Evolutionary conservation across 2,888 invertebrate species (phyloP).

Genomic region (Heliconius ethilla): DNA sequence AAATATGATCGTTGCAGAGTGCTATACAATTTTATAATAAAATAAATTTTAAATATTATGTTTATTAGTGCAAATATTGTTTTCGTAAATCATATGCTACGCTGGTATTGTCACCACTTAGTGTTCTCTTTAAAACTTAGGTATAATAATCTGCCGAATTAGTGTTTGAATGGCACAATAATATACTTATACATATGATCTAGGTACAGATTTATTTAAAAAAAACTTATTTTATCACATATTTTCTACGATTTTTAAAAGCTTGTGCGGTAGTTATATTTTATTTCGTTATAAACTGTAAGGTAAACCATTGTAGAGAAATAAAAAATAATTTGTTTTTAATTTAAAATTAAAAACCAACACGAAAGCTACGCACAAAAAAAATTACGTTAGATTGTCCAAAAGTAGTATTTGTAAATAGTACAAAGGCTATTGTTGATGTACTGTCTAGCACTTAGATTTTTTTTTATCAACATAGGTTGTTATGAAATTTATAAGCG

Average conservation of each 20-base stretch:
- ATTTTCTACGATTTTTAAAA: constrained; percentile 12
- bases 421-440: constrained; percentile 27
- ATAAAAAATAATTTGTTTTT: neutral
- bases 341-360: constrained; percentile 3
- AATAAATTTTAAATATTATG: neutral
- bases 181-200: constrained; percentile 48
- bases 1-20: constrained; percentile 3
- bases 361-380: constrained; percentile 25
- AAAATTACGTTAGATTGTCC: constrained; percentile 21
- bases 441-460: constrained; percentile 28
- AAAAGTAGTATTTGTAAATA: constrained; percentile 25
- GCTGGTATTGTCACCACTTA: constrained; percentile 62
- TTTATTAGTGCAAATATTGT: neutral
- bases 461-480: constrained; percentile 35
- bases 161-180: constrained; percentile 69
- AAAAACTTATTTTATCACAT: constrained; percentile 17
- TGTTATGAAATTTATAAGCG: constrained; percentile 37
- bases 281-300: neutral
- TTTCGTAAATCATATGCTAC: constrained; percentile 12
- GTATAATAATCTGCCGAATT: constrained; percentile 75
- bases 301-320: neutral
- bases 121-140: constrained; percentile 71
- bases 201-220: constrained; percentile 44
- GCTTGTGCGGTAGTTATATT: constrained; percentile 21
- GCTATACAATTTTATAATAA: neutral